Conservation (phyloP, 1,140 invertebrate species). For the Lepidurus packardi region DNA sequence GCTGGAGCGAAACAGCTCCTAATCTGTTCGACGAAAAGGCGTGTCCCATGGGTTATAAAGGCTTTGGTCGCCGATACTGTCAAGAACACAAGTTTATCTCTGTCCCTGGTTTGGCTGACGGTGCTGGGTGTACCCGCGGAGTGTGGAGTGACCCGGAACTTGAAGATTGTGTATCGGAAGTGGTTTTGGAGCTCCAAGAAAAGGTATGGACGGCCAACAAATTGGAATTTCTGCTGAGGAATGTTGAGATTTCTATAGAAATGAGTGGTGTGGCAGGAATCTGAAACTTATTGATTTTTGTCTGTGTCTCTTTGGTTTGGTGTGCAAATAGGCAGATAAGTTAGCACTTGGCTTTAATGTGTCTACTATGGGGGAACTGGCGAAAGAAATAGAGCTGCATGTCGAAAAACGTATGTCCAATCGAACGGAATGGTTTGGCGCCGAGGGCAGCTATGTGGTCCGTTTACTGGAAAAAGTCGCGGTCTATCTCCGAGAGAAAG, state of each 20-base stretch:
- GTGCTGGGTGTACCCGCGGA: neutral
- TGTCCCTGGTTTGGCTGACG: neutral
- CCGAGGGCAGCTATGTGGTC: neutral
- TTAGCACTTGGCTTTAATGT: neutral
- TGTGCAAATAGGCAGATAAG: neutral
- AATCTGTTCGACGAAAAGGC: slow-evolving; percentile 1
- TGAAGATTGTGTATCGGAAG: neutral
- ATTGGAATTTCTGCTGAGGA: neutral
- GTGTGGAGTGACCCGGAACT: slow-evolving; percentile 25
- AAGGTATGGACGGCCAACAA: slow-evolving; percentile 9
- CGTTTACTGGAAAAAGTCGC: neutral
- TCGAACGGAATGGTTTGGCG: neutral
- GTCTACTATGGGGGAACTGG: neutral
- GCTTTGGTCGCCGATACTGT: slow-evolving; percentile 1
- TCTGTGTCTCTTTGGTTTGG: neutral
- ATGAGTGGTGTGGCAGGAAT: neutral
- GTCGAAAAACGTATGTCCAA: neutral
- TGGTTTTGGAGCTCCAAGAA: neutral
- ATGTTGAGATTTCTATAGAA: neutral
- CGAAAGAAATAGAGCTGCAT: neutral
- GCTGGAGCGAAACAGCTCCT: slow-evolving; percentile 15
- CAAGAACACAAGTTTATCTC: neutral
- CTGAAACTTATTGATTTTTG: neutral
- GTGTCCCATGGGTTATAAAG: slow-evolving; percentile 28
- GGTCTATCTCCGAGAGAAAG: neutral